Base-by-base conservation (phyloP, 2,113 vertebrate species). In the Lepus americanus region DNA sequence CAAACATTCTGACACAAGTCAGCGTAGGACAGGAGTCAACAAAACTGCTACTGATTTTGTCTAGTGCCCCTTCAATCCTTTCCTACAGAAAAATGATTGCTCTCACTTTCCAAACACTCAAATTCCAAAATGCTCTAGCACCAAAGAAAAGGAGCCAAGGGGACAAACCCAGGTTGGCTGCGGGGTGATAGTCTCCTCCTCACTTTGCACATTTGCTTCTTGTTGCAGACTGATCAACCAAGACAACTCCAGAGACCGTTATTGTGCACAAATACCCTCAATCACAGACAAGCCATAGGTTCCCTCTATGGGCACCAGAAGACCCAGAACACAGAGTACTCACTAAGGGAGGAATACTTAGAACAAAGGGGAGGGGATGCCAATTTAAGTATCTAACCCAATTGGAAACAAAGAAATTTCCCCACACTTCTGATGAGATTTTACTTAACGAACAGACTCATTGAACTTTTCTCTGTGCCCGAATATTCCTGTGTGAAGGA, bases 381-480 rank as follows among this genome's bases (percentile, higher is more conserved):
- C 73, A 61, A 94, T 97, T 90, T 95, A 70, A 44, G 44, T 44
- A 44, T 89, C 29, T 70, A 94, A 78, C 59, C 70, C 94, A 92
- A 66, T 94, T 83, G 72, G 90, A 96, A 94, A 97, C 89, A 94
- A 95, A 96, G 96, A 97, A 95, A 86, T 97, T 97, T 97, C 95
- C 94, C 95, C 92, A 97, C 94, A 92, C 95, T 96, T 96, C 90
- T 96, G 97, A 97, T 97, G 96, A 96, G 97, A 95, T 97, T 97
- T 97, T 94, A 97, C 97, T 97, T 97, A 97, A 96, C 96, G 94
- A 97, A 96, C 96, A 97, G 97, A 96, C 89, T 97, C 97, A 97
- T 97, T 97, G 97, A 97, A 97, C 97, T 97, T 97, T 97, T 97
- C 96, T 97, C 97, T 96, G 97, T 93, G 97, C 97, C 97, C 96